Evolutionary conservation across 2,797 vertebrate species (phyloP), one percentile per base, ranked within the genome.

Genomic region (Cephalopachus bancanus): DNA sequence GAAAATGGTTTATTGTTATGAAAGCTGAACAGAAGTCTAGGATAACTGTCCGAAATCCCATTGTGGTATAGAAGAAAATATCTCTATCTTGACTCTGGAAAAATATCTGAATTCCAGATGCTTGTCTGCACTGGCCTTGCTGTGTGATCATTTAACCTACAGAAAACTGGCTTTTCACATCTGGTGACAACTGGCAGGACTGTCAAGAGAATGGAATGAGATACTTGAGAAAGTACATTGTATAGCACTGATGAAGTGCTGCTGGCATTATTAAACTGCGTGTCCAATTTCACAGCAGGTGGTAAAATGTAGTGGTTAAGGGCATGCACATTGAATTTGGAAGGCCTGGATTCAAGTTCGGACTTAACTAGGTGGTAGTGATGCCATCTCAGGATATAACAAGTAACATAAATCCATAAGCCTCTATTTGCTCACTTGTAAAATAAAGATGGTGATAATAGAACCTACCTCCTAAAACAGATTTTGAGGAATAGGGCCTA

Each of bases 381-480:
- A 24, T 28, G 7, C 59, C 8, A 59, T 26, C 2, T 37, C 17
- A 22, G 7, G 44, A 75, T 37, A 37, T 16, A 53, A 20, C 16
- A 81, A 64, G 28, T 78, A 55, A 57, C 44, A n/a, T 57, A 76
- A 87, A 69, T 57, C 55, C 17, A 28, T 14, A 20, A 24, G 7
- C 10, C 0, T 95, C 33, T 60, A 37, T 60, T 71, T 80, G 7
- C 17, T 93, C 62, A 60, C 3, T 4, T 12, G 10, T 81, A 72
- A 76, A 53, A 69, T 71, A 62, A 94, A 64, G n/a, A 44, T 2
- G 1, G 44, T 33, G 8, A 16, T 53, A 64, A 62, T 15, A 86
- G 30, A 96, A 33, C 12, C 65, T 85, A 62, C 28, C 28, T 93
- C 57, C 20, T 83, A 20, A 79, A 92, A 57, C 37, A 53, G 12